A percentile compares a stretch with the other conserved stretches of the same genome.
Conservation (phyloP, 2,888 invertebrate species). For the Limnephilus auricula region DNA sequence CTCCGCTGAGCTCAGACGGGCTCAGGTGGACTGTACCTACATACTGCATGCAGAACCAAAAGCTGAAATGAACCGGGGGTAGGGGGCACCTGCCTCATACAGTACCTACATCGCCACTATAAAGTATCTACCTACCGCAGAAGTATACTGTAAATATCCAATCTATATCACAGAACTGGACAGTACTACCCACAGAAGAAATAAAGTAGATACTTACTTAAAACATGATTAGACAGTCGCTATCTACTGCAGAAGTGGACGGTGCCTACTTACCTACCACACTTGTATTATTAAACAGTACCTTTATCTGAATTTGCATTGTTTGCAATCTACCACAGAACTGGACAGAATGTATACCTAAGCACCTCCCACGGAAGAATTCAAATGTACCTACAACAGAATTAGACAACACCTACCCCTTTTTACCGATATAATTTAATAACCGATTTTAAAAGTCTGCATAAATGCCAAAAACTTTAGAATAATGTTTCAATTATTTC, state of each 20-base stretch:
- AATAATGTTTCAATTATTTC: too few relatives aligned
- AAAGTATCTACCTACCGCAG: background rate
- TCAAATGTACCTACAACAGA: background rate
- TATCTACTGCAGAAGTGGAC: background rate
- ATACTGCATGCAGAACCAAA: background rate
- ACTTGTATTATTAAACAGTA: too few relatives aligned
- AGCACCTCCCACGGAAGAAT: too few relatives aligned
- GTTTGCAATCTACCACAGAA: background rate
- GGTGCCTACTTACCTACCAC: background rate
- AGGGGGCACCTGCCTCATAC: constrained; percentile 58
- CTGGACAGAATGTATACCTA: background rate
- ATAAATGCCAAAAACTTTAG: too few relatives aligned
- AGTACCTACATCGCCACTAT: background rate
- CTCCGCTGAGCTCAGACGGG: constrained; percentile 65
- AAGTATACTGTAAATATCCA: background rate
- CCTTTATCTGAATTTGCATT: too few relatives aligned
- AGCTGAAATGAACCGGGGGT: constrained; percentile 52
- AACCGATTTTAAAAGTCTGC: too few relatives aligned
- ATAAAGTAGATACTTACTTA: too few relatives aligned
- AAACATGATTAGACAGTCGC: background rate
- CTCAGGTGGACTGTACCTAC: background rate
- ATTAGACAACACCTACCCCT: background rate
- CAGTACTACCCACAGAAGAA: too few relatives aligned
- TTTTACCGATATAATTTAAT: too few relatives aligned
- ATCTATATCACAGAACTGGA: too few relatives aligned